Evolutionary conservation across 2,113 vertebrate species (phyloP), one percentile per base, ranked within the genome.

Genomic region (Xenopus tropicalis): DNA sequence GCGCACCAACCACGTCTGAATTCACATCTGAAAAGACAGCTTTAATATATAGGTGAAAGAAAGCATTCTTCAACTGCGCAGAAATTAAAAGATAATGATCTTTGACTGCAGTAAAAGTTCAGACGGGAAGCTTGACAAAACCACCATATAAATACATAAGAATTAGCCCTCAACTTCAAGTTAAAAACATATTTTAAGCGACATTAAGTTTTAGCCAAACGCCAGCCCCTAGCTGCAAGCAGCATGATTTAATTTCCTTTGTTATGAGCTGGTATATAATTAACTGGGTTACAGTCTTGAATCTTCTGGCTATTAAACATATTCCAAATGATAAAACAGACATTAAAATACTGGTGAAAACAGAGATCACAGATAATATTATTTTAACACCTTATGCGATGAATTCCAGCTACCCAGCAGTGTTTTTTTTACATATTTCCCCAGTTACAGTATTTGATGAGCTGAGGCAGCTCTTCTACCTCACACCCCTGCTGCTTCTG

Each of bases 401-500:
- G 73, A 63, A 76, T 69, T 57, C 46, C 66, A 63, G 66, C 66
- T 63, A 62, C 21, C 73, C 66, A 44, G 25, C 58, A 43, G 66
- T 76, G 46, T 69, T 62, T 63, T 52, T 74, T 76, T 69, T 75
- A 2, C 57, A 14, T 59, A 23, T 23, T 69, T 54, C 66, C 66
- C 66, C 52, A 54, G 66, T 69, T 61, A 51, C 25, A 62, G 66
- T 24, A 56, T 52, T 57, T 69, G 25, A 69, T 52, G 29, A 63
- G 44, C 72, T 52, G 65, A 19, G 72, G 65, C 11, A 42, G 44
- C 24, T 59, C 13, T 24, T 51, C 67, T 56, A 69, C 23, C 57
- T 69, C 57, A 23, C 57, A 75, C 73, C 59, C 66, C 58, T 69
- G 66, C 73, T 76, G 73, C 37, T 62, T 72, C 29, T 69, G 46